Percentiles rank a stretch among this genome's conserved stretches.
These are phyloP conservation scores for Misgurnus mizolepis DNA, from an alignment of 2,113 vertebrate species.

Conservation along the genomic window DNA sequence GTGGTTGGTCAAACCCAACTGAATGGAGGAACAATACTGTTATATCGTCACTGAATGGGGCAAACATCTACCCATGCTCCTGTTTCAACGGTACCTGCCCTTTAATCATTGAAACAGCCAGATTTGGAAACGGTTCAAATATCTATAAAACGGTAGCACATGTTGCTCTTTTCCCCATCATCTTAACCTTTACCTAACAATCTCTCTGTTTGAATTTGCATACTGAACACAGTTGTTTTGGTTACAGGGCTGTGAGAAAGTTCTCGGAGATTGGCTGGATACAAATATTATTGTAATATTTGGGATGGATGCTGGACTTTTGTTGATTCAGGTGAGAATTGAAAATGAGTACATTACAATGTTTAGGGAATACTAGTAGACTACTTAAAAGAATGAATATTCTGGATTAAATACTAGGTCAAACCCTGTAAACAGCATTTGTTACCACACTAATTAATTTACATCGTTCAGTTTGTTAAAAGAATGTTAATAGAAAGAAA, in stretches of 20 bases:
- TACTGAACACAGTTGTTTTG: conserved; percentile 6
- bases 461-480: no score
- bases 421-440: no score
- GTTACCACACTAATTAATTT: no score
- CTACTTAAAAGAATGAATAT: no score
- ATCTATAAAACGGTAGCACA: conserved; percentile 54
- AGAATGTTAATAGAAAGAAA: no score
- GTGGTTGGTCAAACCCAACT: conserved; percentile 51
- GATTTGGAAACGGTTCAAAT: conserved; percentile 43
- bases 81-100: conserved; percentile 60
- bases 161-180: not conserved
- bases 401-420: no score
- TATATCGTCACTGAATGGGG: conserved; percentile 38
- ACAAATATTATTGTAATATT: conserved; percentile 59
- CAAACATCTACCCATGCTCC: conserved; percentile 66
- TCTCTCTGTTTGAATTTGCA: not conserved
- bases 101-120: not conserved
- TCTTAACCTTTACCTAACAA: not conserved
- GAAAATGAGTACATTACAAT: not conserved
- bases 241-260: conserved; percentile 60
- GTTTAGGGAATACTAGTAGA: no score
- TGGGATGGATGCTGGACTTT: conserved; percentile 59
- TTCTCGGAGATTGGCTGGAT: conserved; percentile 61
- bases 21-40: conserved; percentile 67
- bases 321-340: conserved; percentile 62